phyloP scores from a whole-genome alignment of 1,140 invertebrate genomes.

The Calephelis nemesis region DNA sequence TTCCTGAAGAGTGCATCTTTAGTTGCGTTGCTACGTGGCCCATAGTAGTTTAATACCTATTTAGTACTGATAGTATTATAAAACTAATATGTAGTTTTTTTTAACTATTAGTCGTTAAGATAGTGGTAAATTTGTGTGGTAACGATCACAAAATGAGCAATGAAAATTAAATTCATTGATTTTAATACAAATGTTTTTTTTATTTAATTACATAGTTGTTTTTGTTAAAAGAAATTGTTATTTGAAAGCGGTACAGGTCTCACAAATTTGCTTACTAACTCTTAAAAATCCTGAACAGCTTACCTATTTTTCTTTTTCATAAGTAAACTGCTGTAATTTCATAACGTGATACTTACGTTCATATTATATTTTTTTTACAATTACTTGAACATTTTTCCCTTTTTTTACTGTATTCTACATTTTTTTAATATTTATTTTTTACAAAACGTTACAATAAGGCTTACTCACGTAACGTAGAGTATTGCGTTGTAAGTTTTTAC shows the following conservation, averaged over 20 bases:
- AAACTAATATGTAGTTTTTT: slow-evolving; percentile 13
- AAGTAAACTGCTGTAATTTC: not conserved
- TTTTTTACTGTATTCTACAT: not conserved
- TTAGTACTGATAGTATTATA: not conserved
- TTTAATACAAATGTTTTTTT: not conserved
- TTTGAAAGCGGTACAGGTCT: slow-evolving; percentile 17
- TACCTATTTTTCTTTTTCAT: slow-evolving; percentile 2
- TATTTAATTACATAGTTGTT: not conserved
- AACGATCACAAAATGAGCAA: not conserved
- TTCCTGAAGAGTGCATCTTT: slow-evolving; percentile 12
- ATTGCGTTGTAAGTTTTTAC: not conserved
- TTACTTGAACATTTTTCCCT: not conserved
- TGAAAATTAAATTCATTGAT: not conserved
- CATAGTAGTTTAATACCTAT: not conserved
- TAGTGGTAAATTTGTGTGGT: slow-evolving; percentile 21
- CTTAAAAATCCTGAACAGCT: slow-evolving; percentile 8
- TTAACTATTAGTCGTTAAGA: slow-evolving; percentile 6
- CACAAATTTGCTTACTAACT: slow-evolving; percentile 17
- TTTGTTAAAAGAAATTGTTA: slow-evolving; percentile 1
- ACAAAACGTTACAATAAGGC: not conserved
- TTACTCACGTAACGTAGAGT: not conserved
- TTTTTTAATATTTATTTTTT: not conserved
- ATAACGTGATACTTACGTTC: slow-evolving; percentile 12
- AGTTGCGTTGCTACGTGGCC: slow-evolving; percentile 16
- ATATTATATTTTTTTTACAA: not conserved